Conservation (phyloP, 2,888 invertebrate genomes). For the Xanthostigma xanthostigma region DNA sequence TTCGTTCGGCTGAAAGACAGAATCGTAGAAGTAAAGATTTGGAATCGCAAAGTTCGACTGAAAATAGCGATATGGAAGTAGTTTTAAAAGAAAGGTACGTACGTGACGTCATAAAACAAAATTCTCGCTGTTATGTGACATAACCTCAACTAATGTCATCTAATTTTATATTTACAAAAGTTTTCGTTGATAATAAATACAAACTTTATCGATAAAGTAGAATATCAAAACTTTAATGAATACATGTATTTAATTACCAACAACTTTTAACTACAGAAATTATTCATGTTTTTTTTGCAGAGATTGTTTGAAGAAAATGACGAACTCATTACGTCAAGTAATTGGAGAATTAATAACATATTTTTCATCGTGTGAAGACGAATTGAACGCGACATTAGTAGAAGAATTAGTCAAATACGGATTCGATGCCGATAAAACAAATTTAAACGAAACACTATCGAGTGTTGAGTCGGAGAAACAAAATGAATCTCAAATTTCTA, state of each 20-base stretch:
- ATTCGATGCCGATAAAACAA: conserved; percentile 18
- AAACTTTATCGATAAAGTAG: too few species aligned
- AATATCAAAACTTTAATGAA: too few species aligned
- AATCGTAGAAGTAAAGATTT: conserved; percentile 19
- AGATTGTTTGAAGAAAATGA: conserved; percentile 50
- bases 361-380: conserved; percentile 61
- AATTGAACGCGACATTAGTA: conserved; percentile 58
- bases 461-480: conserved; percentile 13
- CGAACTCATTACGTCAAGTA: conserved; percentile 45
- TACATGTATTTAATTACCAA: too few species aligned
- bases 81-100: conserved; percentile 44
- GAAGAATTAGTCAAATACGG: conserved; percentile 39
- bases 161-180: too few species aligned
- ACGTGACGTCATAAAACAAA: too few species aligned
- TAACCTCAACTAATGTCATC: too few species aligned
- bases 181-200: too few species aligned
- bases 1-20: conserved; percentile 23
- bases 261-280: too few species aligned
- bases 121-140: too few species aligned
- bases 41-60: conserved; percentile 30
- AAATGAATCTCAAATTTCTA: conserved; percentile 13
- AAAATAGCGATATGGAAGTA: conserved; percentile 35
- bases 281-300: conserved; percentile 26
- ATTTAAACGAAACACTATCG: conserved; percentile 16
- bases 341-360: conserved; percentile 57